Base-by-base conservation (phyloP, 2,797 vertebrate species). In the Silurus lanzhouensis region DNA sequence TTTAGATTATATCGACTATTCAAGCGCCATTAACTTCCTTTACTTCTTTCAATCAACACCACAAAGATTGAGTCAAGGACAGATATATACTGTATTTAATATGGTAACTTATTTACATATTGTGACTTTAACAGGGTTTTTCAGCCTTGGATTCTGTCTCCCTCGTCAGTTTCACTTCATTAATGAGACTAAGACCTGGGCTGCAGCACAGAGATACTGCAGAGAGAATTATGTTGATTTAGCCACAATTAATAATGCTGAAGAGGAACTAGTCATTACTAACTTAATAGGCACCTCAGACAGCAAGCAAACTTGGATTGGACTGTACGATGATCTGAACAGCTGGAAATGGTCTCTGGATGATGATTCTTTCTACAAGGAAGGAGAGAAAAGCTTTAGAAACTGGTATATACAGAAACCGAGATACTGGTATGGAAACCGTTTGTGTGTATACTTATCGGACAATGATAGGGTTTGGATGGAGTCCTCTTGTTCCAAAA, bases 401-500 rank as follows among this genome's bases (percentile, higher is more conserved):
- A 68, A 68, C 15, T 68, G 67, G 67, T 38, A 9, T 38, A 38
- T 68, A 68, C 7, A 68, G 1, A 68, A 68, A 38, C 67, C 67
- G 0, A 68, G 2, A 7, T 38, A 68, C 67, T 38, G 15, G 67
- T 0, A 19, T 4, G 67, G 14, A 31, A 31, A 67, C 6, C 0
- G 3, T 15, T 17, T 67, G 1, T 67, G 66, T 67, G 66, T 31
- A 17, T 15, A 15, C 27, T 17, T 67, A 27, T 15, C 5, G 2
- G 1, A 6, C 15, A 15, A 67, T 31, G 2, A 0, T 68, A 5
- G 0, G 19, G 15, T 38, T 9, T 68, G 67, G 67, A 0, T 0
- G 2, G 67, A 19, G 17, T 0, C 0, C 6, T 1, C 7, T 38
- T 68, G 67, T 9, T 19, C 31, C 38, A 0, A 0, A 1, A 38